Evolutionary conservation across 2,888 invertebrate species (phyloP).

Genomic region (Drosophila maculinotata): DNA sequence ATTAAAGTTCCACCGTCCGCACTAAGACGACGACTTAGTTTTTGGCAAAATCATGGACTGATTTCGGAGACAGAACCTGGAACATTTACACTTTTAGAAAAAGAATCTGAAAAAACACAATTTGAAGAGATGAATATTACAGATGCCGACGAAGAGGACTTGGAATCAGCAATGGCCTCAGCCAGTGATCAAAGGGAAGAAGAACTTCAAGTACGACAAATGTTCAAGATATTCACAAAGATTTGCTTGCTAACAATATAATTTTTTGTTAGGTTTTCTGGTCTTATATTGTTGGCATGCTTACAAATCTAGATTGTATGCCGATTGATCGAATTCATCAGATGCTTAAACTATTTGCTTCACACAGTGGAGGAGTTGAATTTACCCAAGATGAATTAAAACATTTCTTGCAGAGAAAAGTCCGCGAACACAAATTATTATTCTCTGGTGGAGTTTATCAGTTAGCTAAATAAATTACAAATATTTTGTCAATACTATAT

Average conservation of each 20-base stretch:
- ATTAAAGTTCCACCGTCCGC: slow-evolving; percentile 95
- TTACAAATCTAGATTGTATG: slow-evolving; percentile 96
- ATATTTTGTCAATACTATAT: not conserved
- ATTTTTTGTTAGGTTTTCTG: slow-evolving; percentile 88
- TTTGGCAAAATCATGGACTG: slow-evolving; percentile 97
- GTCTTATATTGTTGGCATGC: slow-evolving; percentile 98
- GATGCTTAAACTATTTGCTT: slow-evolving; percentile 98
- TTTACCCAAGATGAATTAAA: slow-evolving; percentile 95
- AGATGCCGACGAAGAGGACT: slow-evolving; percentile 94
- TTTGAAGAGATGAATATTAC: slow-evolving; percentile 86
- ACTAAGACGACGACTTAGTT: slow-evolving; percentile 93
- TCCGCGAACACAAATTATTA: slow-evolving; percentile 94
- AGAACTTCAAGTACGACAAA: slow-evolving; percentile 90
- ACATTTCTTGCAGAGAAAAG: slow-evolving; percentile 96
- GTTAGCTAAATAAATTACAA: slow-evolving; percentile 88
- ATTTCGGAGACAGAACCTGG: slow-evolving; percentile 91
- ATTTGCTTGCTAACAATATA: not conserved
- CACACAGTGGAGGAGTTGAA: slow-evolving; percentile 95
- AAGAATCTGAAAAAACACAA: slow-evolving; percentile 86
- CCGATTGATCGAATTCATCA: slow-evolving; percentile 97
- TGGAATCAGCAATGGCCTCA: slow-evolving; percentile 97
- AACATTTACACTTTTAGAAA: slow-evolving; percentile 90
- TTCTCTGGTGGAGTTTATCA: slow-evolving; percentile 95
- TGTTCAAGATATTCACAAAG: not conserved
- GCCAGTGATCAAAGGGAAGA: slow-evolving; percentile 97